Base-by-base conservation (phyloP, 2,888 invertebrate genomes). In the Cyclophora punctaria region DNA sequence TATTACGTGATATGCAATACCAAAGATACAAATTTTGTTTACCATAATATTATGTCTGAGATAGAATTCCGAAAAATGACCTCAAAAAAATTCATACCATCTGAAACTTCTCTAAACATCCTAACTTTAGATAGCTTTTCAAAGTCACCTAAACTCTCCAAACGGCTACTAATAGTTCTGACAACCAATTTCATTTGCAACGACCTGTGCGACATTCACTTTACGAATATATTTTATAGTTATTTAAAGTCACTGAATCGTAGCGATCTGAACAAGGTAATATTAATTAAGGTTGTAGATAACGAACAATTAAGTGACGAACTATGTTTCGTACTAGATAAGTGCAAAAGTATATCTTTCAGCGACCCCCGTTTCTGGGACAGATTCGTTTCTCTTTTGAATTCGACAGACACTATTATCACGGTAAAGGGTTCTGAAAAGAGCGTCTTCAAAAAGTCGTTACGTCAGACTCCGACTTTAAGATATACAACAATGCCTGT, bases 1-100 rank as follows among this genome's bases (percentile, higher is more conserved):
- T 96, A 95, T 57, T 97, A 96, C 83, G 91, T 97, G 78, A 93
- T 95, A 67, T 96, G 96, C 83, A 94, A 94, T 82, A 92, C 93
- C 78, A 92, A 93, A 79, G 96, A 96, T 90, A 94, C 86, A 71
- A 92, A 86, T 90, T 93, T 89, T 59, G 89, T 91, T 81, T 93
- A 80, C 80, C 91, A 81, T 89, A 93, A 87, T 84, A 92, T 88
- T 67, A 94, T 86, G 89, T 92, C 78, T 63, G 94, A 95, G 70
- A 82, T 96, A 59, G 95, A 96, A 72, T 86, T 82, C 62, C 77
- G 88, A 61, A 93, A 94, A 77, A 91, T 95, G 64, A 84, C 92
- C 5, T 84, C 93, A 3, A 95, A 94, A 92, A 92, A 93, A 44
- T 91, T 92, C 71, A 90, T 93, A 3, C 89, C 90, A 41, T 94